Conservation (phyloP, 2,888 invertebrate genomes). For the Drosophila heteroneura region DNA sequence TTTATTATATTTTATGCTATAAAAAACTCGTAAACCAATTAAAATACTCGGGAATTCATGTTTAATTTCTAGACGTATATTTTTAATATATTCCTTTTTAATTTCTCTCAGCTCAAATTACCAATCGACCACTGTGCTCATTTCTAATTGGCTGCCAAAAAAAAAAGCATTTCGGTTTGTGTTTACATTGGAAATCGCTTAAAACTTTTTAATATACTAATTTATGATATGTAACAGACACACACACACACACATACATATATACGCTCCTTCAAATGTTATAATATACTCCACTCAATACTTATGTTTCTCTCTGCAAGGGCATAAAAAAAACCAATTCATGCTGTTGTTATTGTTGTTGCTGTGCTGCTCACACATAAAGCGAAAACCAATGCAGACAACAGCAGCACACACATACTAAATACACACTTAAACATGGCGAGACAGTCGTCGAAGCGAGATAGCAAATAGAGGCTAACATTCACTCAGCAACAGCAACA, state of each 20-base stretch:
- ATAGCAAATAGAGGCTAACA: constrained; percentile 38
- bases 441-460: constrained; percentile 18
- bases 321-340: constrained; percentile 49
- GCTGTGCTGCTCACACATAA: constrained; percentile 46
- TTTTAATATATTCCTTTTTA: not conserved
- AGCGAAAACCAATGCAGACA: constrained; percentile 50
- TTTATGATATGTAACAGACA: constrained; percentile 12
- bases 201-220: constrained; percentile 10
- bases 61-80: not conserved
- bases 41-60: not conserved
- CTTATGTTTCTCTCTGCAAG: constrained; percentile 30
- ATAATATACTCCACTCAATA: constrained; percentile 14
- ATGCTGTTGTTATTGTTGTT: constrained; percentile 27
- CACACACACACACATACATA: constrained; percentile 6
- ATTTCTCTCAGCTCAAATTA: not conserved
- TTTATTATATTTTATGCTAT: not conserved
- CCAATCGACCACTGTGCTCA: not conserved
- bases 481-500: constrained; percentile 35
- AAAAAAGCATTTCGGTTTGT: not conserved
- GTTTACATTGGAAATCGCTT: constrained; percentile 12
- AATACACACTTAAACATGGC: constrained; percentile 12
- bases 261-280: constrained; percentile 32
- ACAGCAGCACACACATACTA: constrained; percentile 1
- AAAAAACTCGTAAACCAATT: not conserved
- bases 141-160: not conserved